Conservation (phyloP, 2,888 invertebrate genomes). For the Eudemis profundana region DNA sequence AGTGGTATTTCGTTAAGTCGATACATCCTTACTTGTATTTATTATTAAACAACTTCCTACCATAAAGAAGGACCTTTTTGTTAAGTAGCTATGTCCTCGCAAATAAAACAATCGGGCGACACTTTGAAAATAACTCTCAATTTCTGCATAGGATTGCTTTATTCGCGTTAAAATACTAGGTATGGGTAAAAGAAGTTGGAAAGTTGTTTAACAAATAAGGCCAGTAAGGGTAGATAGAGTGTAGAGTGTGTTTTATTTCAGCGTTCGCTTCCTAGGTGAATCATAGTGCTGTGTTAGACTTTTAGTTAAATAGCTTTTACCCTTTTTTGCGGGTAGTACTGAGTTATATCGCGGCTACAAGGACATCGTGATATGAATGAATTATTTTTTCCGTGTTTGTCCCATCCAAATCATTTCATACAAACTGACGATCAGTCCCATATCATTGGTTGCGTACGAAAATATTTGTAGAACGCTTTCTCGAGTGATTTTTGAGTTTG, state of each 20-base stretch:
- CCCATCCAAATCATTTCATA: constrained; percentile 6
- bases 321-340: constrained; percentile 22
- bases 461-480: constrained; percentile 23
- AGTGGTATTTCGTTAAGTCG: constrained; percentile 44
- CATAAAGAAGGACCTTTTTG: too few relatives aligned
- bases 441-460: constrained; percentile 10
- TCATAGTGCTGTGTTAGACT: constrained; percentile 50
- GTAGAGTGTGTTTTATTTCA: constrained; percentile 45
- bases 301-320: constrained; percentile 44
- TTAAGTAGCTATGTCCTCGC: too few relatives aligned
- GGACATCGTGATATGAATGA: constrained; percentile 17
- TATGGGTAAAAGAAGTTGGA: too few relatives aligned
- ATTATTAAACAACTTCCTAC: too few relatives aligned
- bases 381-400: constrained; percentile 18
- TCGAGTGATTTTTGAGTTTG: constrained; percentile 12
- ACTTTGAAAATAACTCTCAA: too few relatives aligned
- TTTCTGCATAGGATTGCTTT: too few relatives aligned
- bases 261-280: constrained; percentile 39
- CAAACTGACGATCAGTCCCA: background rate
- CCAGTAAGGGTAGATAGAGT: too few relatives aligned
- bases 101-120: too few relatives aligned
- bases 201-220: too few relatives aligned
- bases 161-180: too few relatives aligned
- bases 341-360: constrained; percentile 13
- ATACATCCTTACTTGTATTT: too few relatives aligned